These are phyloP conservation scores for Lepeophtheirus salmonis DNA, from an alignment of 1,140 invertebrate genomes.

Conservation along the genomic window DNA sequence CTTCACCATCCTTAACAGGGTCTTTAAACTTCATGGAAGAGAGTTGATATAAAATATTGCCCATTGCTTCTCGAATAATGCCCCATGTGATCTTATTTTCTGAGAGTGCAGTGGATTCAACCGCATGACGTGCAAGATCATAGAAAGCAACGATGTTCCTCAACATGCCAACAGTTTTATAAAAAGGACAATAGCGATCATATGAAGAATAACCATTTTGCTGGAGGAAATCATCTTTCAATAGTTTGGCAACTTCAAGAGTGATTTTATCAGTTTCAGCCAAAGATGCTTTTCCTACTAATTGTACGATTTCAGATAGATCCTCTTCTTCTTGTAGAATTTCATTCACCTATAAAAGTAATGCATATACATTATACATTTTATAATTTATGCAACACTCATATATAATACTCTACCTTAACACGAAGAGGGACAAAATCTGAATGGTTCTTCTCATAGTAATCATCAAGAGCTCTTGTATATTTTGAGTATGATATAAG, in stretches of 20 bases:
- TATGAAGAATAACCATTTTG: conserved; percentile 94
- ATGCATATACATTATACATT: too few relatives aligned
- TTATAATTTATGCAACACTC: too few relatives aligned
- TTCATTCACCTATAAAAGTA: conserved; percentile 56
- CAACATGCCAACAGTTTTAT: conserved; percentile 97
- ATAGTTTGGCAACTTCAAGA: conserved; percentile 87
- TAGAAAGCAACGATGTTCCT: conserved; percentile 97
- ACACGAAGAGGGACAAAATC: conserved; percentile 90
- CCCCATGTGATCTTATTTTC: conserved; percentile 99
- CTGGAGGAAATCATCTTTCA: conserved; percentile 99
- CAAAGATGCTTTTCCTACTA: conserved; percentile 95
- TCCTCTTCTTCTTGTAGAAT: conserved; percentile 99
- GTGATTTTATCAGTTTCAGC: conserved; percentile 99
- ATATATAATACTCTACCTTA: too few relatives aligned
- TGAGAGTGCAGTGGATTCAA: conserved; percentile 91
- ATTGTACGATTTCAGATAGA: conserved; percentile 96
- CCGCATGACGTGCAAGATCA: conserved; percentile 88
- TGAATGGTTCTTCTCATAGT: conserved; percentile 96
- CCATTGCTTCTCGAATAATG: conserved; percentile 89
- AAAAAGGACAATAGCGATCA: conserved; percentile 98
- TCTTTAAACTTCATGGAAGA: conserved; percentile 99
- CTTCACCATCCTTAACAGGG: conserved; percentile 90
- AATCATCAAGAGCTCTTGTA: conserved; percentile 90
- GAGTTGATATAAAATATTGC: conserved; percentile 85
- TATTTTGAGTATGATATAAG: conserved; percentile 98